phyloP scores from a whole-genome alignment of 2,888 invertebrate genomes.

The Eristalis tenax region DNA sequence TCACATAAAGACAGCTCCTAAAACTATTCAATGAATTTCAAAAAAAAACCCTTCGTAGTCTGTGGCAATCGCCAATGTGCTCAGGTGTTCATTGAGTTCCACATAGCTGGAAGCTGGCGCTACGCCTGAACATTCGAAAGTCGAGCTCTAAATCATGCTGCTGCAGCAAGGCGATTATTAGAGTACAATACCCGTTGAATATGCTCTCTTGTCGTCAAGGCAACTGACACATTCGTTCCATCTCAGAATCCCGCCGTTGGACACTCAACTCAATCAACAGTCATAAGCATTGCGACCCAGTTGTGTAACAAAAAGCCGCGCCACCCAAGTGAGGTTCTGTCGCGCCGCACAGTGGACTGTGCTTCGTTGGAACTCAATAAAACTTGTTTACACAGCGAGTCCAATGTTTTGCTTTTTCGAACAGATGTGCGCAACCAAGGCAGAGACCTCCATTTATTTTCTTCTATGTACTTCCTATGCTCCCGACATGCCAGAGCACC shows the following conservation, averaged over 20 bases:
- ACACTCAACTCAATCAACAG: slow-evolving; percentile 50
- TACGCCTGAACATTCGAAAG: too few relatives aligned
- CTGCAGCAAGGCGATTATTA: too few relatives aligned
- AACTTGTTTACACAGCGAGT: slow-evolving; percentile 53
- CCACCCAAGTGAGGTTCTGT: slow-evolving; percentile 52
- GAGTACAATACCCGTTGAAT: too few relatives aligned
- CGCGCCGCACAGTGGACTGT: neutral
- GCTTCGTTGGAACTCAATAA: slow-evolving; percentile 49
- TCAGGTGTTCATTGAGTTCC: too few relatives aligned
- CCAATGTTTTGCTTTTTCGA: slow-evolving; percentile 17
- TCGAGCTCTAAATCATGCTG: too few relatives aligned
- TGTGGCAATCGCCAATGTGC: too few relatives aligned
- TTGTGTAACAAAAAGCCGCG: slow-evolving; percentile 46
- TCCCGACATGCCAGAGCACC: neutral
- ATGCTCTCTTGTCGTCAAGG: neutral
- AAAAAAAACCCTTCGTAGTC: too few relatives aligned
- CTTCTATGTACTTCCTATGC: slow-evolving; percentile 8
- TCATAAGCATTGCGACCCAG: slow-evolving; percentile 55
- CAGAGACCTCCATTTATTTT: neutral
- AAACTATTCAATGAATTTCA: too few relatives aligned
- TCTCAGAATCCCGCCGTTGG: neutral
- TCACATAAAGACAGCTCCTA: too few relatives aligned
- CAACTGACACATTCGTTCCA: neutral
- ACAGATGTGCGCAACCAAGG: slow-evolving; percentile 38
- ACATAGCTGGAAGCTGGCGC: too few relatives aligned